Percentiles rank a stretch among this genome's conserved stretches.
phyloP scores from a whole-genome alignment of 2,888 invertebrate species.

The Lochmaea crataegi region DNA sequence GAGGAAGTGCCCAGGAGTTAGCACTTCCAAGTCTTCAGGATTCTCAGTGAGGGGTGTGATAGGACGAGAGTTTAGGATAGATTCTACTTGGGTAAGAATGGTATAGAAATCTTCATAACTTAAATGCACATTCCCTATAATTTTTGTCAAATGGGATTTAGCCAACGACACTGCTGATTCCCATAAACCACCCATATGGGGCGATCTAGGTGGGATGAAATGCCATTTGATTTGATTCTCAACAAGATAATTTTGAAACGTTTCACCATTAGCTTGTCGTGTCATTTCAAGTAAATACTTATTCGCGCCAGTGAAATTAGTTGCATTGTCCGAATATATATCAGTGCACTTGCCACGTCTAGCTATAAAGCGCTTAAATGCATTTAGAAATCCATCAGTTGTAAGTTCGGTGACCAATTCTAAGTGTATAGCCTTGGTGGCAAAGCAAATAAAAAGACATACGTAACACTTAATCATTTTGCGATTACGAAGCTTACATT shows the following conservation, averaged over 20 bases:
- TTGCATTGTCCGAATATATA: no score
- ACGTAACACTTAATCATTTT: conserved; percentile 45
- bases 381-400: conserved; percentile 38
- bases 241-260: not conserved
- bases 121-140: not conserved
- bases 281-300: no score
- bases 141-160: not conserved
- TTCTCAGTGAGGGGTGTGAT: conserved; percentile 3
- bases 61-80: conserved; percentile 1
- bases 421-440: conserved; percentile 44
- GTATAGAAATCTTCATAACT: conserved; percentile 3
- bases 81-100: not conserved
- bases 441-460: conserved; percentile 47
- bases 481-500: conserved; percentile 38
- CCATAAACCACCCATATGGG: not conserved
- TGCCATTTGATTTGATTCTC: not conserved
- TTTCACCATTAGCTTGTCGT: conserved; percentile 5
- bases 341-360: conserved; percentile 41
- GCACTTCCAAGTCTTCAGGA: not conserved
- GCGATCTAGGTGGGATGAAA: not conserved
- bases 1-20: not conserved
- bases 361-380: conserved; percentile 43
- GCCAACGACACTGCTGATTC: not conserved
- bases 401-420: conserved; percentile 41
- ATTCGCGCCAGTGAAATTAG: no score